phyloP scores from a whole-genome alignment of 2,113 vertebrate species.

The Microtus richardsoni region DNA sequence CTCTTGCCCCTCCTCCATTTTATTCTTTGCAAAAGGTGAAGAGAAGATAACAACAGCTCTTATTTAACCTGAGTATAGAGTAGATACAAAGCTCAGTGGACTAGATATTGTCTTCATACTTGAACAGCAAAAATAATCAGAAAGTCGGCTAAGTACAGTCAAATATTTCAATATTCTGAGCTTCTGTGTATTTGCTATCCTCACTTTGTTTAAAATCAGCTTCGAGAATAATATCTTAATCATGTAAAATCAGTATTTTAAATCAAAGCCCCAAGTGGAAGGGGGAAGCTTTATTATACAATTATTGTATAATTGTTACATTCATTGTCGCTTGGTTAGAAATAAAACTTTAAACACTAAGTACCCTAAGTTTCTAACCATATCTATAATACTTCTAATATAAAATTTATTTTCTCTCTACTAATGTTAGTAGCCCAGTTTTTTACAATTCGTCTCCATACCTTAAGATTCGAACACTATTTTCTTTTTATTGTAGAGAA shows the following conservation, averaged over 20 bases:
- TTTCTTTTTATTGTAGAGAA: background rate
- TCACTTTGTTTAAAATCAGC: slow-evolving; percentile 27
- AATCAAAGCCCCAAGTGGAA: background rate
- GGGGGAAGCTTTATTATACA: background rate
- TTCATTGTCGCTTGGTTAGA: background rate
- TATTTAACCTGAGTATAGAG: background rate
- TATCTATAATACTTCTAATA: background rate
- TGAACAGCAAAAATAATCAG: slow-evolving; percentile 11
- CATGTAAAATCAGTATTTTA: slow-evolving; percentile 8
- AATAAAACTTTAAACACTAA: slow-evolving; percentile 33
- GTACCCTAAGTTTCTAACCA: background rate
- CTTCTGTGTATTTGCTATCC: background rate
- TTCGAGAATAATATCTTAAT: slow-evolving; percentile 25
- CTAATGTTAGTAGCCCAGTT: background rate
- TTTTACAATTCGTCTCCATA: background rate
- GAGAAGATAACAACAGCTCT: background rate
- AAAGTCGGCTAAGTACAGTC: background rate
- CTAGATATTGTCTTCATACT: background rate
- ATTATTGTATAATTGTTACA: background rate
- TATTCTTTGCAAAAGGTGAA: background rate
- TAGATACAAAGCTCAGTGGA: background rate
- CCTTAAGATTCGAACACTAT: background rate
- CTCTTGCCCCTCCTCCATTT: background rate
- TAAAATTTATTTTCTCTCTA: slow-evolving; percentile 1
- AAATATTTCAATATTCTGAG: slow-evolving; percentile 31